phyloP scores from a whole-genome alignment of 2,797 vertebrate species.

The Acanthornis magna region DNA sequence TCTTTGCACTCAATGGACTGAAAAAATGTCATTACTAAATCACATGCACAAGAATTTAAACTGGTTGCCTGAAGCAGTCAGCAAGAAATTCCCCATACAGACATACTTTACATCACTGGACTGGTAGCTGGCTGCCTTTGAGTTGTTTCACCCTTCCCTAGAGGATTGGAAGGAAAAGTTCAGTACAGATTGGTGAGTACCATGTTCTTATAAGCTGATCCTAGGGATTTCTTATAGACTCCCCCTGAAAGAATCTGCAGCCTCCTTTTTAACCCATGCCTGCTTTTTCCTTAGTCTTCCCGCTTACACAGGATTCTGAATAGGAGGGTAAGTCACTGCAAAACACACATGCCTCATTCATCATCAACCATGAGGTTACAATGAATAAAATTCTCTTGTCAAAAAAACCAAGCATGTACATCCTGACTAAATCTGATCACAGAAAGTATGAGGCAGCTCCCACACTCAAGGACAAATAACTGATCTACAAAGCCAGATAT shows the following conservation, averaged over 20 bases:
- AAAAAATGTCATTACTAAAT: neutral
- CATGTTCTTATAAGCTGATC: neutral
- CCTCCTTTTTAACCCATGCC: neutral
- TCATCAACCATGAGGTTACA: neutral
- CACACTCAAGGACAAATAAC: neutral
- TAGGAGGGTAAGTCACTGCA: neutral
- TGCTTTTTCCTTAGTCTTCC: neutral
- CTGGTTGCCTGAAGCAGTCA: neutral
- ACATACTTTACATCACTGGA: neutral
- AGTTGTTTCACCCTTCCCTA: neutral
- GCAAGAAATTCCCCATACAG: conserved; percentile 35
- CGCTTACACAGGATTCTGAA: neutral
- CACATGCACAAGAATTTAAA: conserved; percentile 14
- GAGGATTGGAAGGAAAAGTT: neutral
- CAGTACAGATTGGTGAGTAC: neutral
- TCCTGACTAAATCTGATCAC: neutral
- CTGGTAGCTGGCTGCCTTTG: conserved; percentile 32
- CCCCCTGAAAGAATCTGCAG: neutral
- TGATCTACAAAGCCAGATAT: neutral
- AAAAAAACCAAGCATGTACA: neutral
- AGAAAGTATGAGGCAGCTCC: neutral
- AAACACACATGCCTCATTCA: neutral
- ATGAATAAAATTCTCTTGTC: conserved; percentile 7
- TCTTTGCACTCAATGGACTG: neutral
- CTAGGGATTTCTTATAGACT: neutral